Evolutionary conservation across 2,797 vertebrate genomes (phyloP).

Genomic region (Acrocephalus scirpaceus): DNA sequence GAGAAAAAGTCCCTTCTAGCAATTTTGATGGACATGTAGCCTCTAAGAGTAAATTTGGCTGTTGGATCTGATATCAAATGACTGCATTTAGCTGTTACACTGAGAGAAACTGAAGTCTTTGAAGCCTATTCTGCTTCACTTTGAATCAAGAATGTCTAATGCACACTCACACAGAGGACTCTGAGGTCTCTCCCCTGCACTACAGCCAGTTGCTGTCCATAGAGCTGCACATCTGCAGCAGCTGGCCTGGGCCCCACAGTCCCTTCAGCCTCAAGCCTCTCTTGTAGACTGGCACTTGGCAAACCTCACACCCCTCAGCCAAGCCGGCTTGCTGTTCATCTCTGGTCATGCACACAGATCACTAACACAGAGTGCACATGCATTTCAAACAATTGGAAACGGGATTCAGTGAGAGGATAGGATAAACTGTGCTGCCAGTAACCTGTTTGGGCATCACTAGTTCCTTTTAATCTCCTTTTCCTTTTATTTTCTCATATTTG

Average conservation of each 20-base stretch:
- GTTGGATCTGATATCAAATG: conserved; percentile 42
- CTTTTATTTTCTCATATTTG: not conserved
- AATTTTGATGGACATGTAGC: conserved; percentile 37
- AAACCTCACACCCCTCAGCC: not conserved
- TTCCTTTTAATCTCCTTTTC: not conserved
- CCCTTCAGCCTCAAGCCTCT: not conserved
- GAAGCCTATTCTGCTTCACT: conserved; percentile 2
- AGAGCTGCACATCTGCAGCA: not conserved
- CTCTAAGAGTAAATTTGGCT: conserved; percentile 53
- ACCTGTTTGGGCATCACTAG: not conserved
- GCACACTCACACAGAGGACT: not conserved
- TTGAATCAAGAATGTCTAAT: not conserved
- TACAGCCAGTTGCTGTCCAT: rapidly evolving
- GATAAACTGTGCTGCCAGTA: not conserved
- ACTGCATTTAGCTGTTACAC: conserved; percentile 56
- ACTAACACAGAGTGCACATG: rapidly evolving
- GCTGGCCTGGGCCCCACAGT: not conserved
- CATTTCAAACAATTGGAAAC: not conserved
- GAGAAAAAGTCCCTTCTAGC: conserved; percentile 42
- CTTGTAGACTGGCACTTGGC: not conserved
- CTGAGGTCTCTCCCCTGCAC: not conserved
- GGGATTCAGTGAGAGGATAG: not conserved
- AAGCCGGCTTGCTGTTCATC: not conserved
- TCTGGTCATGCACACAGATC: not conserved
- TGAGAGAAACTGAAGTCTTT: conserved; percentile 33